phyloP scores from a whole-genome alignment of 1,140 invertebrate genomes.

The Wiebesia pumilae region DNA sequence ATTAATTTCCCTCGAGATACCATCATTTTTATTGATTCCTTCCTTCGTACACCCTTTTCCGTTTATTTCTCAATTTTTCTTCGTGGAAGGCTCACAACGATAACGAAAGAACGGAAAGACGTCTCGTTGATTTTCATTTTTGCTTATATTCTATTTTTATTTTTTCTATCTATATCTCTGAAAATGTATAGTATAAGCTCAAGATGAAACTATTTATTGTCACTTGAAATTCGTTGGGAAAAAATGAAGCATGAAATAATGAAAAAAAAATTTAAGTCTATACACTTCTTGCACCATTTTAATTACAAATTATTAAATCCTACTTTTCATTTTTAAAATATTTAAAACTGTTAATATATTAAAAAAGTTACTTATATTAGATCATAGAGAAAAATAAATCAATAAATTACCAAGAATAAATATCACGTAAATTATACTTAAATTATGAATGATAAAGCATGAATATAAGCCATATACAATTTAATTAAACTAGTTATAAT shows the following conservation, averaged over 20 bases:
- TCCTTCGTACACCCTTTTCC: not conserved
- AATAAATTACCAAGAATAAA: no score
- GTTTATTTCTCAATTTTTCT: constrained; percentile 38
- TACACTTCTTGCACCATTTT: not conserved
- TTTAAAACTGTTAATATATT: no score
- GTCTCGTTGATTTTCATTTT: constrained; percentile 40
- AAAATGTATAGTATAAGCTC: not conserved
- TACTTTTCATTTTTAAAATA: not conserved
- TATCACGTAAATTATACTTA: no score
- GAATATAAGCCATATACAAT: no score
- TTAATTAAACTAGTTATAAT: no score
- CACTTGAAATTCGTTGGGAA: not conserved
- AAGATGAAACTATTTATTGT: constrained; percentile 40
- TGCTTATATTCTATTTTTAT: constrained; percentile 10
- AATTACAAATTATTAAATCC: not conserved
- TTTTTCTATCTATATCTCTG: not conserved
- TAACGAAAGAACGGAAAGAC: constrained; percentile 62
- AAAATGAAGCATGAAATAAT: not conserved
- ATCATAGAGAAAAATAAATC: no score
- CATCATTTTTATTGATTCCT: constrained; percentile 64
- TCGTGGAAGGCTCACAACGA: not conserved
- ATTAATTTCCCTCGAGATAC: constrained; percentile 69
- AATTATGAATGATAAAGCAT: no score
- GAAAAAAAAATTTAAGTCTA: not conserved
- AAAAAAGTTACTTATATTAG: no score